Evolutionary conservation across 2,888 invertebrate species (phyloP), one percentile per base, ranked within the genome.

Genomic region (Cosmia pyralina): DNA sequence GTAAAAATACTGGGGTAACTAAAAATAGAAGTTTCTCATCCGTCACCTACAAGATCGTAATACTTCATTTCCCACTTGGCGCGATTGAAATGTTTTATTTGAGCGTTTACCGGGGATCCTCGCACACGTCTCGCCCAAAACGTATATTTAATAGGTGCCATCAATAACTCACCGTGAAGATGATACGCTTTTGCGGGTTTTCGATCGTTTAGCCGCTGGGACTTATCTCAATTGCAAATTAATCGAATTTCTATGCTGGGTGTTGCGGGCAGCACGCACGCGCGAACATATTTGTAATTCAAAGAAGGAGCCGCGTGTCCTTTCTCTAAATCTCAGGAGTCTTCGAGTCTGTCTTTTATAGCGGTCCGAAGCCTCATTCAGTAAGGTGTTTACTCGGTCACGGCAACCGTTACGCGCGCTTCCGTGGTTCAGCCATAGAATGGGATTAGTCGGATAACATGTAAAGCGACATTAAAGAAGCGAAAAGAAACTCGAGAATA

Each of bases 111-210:
- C 84, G 87, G 87, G 88, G 92, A 91, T 89, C 88, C 85, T 85
- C 87, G 87, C 87, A 91, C 91, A 90, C 91, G 90, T 90, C 89
- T 90, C 88, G 86, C 83, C 88, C 92, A 89, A 94, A 96, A 96
- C 94, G 94, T 94, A 92, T 94, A 94, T 96, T 96, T 96, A 96
- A 96, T 96, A 94, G 95, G 90, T 90, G 91, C 93, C 94, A 96
- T 96, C 96, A 96, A 96, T 96, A 96, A 96, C 96, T 92, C 92
- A 89, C 90, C 87, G 90, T 87, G 90, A 92, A 94, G 93, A 95
- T 94, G 94, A 94, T 94, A 94, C 94, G 93, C 90, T 92, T 90
- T 93, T 91, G 91, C 90, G 91, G 91, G 90, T 91, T 91, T 90
- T 91, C 92, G 91, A 93, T 91, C 92, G 92, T 89, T 94, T 93